Evolutionary conservation across 2,888 invertebrate species (phyloP), one percentile per base, ranked within the genome.

Genomic region (Macaria liturata): DNA sequence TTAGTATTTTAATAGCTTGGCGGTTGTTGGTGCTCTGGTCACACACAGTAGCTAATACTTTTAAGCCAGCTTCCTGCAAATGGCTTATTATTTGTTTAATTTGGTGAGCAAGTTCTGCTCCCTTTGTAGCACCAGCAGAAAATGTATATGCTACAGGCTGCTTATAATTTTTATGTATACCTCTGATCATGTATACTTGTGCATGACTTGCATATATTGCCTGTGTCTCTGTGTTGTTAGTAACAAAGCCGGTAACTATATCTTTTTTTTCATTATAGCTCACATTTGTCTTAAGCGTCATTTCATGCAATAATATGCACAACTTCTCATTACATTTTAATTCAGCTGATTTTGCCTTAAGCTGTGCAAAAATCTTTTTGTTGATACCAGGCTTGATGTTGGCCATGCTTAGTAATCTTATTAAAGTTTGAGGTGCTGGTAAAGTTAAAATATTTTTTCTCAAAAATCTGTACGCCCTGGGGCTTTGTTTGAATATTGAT

Each of bases 11-110:
- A 1, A 71, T 51, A 6, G 63, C 61, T 4, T 64, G 45, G 0
- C 49, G 34, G 53, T 72, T 75, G 37, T 65, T 67, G 5, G 71
- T 54, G 8, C 71, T 70, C 56, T 76, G 70, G 43, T 72, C 66
- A 55, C 70, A 71, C 2, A 71, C 61, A 4, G 68, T 65, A 30
- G 67, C 70, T 4, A 72, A 61, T 3, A 74, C 67, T 32, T 58
- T 68, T 5, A n/a, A 49, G 0, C 70, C 71, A 50, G 65, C 59
- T 7, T 62, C 50, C 51, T 65, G 67, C 3, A 70, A 5, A 39
- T 67, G 42, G 42, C n/a, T 49, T 0, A 72, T 59, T 3, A 69
- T 49, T 0, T 32, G 32, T 56, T 71, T 71, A 8, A 70, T 49
- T 62, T 72, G 66, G 43, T 49, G 44, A 0, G 61, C 65, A 1